Base-by-base conservation (phyloP, 1,140 invertebrate species). In the Anthonomus grandis region DNA sequence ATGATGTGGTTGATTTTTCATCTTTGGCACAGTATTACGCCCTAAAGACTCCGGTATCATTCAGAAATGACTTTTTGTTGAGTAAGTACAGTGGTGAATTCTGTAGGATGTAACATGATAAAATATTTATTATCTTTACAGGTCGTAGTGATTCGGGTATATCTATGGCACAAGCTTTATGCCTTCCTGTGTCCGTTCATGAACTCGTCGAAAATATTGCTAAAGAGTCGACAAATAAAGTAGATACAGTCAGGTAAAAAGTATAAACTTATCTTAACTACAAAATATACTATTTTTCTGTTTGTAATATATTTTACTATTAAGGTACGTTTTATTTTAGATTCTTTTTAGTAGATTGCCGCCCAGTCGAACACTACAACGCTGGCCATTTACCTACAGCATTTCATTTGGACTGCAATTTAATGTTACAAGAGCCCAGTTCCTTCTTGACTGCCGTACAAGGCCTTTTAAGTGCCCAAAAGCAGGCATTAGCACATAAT, bases 1-100 rank as follows among this genome's bases (percentile, higher is more conserved):
- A 94, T 66, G 97, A 99, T 79, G 89, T 98, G n/a, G 83, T 89
- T 22, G 96, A 99, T 76, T 96, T 99, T 74, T 97, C 94, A 78
- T 90, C 93, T 1, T 78, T 99, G 50, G 93, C 93, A 15, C 89
- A 95, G 73, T 97, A 96, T 76, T 97, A 97, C 76, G 85, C 87
- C 9, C 78, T 87, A 39, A 94, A 91, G 75, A 98, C 95, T 21
- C 97, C 94, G 13, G 83, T 84, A 56, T 97, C 93, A 42, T 97
- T 96, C 70, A 86, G 90, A 73, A 86, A 89, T 49, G 86, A 89
- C 70, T 63, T 78, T 8, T 66, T 72, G 25, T 78, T 79, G 55
- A 70, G 68, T 12, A 62, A 79, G 1, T 80, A 78, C 52, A 76
- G 72, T 58, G 70, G 58, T 9, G 46, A 57, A 18, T 2, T 21